Evolutionary conservation across 2,797 vertebrate genomes (phyloP).

Genomic region (Ptychadena robeensis): DNA sequence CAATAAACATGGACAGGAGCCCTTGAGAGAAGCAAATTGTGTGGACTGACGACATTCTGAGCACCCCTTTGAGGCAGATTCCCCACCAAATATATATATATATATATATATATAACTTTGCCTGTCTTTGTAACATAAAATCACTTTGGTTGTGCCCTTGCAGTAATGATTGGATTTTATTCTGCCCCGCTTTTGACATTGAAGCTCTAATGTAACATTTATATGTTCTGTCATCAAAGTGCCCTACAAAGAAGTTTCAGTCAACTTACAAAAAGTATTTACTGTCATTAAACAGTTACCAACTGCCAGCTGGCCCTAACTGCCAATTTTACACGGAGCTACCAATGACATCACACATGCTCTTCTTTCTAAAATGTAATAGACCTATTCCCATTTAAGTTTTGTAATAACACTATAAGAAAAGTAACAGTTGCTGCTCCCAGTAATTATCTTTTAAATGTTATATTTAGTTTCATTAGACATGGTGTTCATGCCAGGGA

Average conservation of each 20-base stretch:
- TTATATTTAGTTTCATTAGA: neutral
- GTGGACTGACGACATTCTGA: too few species aligned
- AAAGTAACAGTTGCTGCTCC: neutral
- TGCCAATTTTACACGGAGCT: neutral
- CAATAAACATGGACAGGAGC: too few species aligned
- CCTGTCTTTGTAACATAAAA: neutral
- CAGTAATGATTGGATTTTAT: neutral
- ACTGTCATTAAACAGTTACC: neutral
- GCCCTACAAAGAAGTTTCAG: neutral
- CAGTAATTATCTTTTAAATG: neutral
- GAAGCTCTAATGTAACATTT: neutral
- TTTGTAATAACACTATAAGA: too few species aligned
- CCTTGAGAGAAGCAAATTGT: too few species aligned
- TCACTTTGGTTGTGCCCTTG: neutral
- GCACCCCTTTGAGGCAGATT: too few species aligned
- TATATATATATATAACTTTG: too few species aligned
- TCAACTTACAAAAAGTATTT: neutral
- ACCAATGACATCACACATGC: neutral
- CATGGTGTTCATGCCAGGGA: neutral
- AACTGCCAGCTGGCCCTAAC: neutral
- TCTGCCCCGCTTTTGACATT: neutral
- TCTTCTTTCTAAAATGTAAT: neutral
- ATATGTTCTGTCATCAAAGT: neutral
- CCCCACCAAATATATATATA: too few species aligned
- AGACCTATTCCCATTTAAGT: neutral